phyloP scores from a whole-genome alignment of 2,888 invertebrate species.

The Phyllotreta striolata region DNA sequence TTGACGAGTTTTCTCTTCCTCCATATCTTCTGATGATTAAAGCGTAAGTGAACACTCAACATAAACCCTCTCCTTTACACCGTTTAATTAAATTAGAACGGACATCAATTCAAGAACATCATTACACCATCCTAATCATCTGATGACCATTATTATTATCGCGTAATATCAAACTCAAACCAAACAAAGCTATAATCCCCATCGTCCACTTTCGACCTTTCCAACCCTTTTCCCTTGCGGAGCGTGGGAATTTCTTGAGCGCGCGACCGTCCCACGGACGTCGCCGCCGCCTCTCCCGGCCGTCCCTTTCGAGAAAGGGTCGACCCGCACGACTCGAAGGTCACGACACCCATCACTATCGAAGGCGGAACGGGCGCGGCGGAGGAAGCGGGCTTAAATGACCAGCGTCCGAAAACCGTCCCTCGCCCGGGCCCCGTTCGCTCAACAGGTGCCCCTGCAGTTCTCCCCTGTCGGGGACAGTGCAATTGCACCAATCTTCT shows the following conservation, averaged over 20 bases:
- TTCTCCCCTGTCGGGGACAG: not conserved
- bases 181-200: conserved; percentile 2
- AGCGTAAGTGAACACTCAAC: no score
- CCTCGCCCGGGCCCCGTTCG: not conserved
- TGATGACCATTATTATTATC: no score
- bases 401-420: conserved; percentile 18
- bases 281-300: not conserved
- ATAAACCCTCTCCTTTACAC: no score
- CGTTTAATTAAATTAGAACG: not conserved
- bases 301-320: conserved; percentile 35
- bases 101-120: conserved; percentile 26
- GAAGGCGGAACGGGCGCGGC: conserved; percentile 10
- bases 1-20: no score
- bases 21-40: no score
- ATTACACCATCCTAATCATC: no score
- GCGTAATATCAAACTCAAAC: not conserved
- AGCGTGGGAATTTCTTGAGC: conserved; percentile 33
- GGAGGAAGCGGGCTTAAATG: conserved; percentile 25
- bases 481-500: conserved; percentile 3
- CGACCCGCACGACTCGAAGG: conserved; percentile 32
- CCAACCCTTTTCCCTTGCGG: conserved; percentile 19
- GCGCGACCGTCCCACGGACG: conserved; percentile 22
- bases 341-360: conserved; percentile 32
- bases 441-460: conserved; percentile 15
- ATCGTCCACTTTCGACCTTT: conserved; percentile 2